phyloP scores from a whole-genome alignment of 2,113 vertebrate species.

The Malaclemys terrapin region DNA sequence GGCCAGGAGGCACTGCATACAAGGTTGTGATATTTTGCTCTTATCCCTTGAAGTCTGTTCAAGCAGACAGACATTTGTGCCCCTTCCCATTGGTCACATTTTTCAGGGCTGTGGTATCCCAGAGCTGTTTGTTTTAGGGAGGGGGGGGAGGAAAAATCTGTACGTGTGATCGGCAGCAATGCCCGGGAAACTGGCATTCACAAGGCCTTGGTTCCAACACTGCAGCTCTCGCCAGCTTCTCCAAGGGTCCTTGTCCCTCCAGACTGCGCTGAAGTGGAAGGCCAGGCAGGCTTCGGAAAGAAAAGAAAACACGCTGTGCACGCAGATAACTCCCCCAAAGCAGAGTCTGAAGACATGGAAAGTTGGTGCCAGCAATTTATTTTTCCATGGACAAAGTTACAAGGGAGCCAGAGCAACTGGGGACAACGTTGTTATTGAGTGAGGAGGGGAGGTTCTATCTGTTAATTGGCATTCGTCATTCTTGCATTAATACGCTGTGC shows the following conservation, averaged over 20 bases:
- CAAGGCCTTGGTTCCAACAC: fast-evolving
- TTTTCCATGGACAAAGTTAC: not conserved
- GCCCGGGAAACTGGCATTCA: not conserved
- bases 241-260: not conserved
- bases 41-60: not conserved
- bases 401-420: not conserved
- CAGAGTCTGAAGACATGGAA: not conserved
- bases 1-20: not conserved
- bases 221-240: not conserved
- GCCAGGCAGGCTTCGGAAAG: too few relatives aligned
- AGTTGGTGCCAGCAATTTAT: not conserved
- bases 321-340: not conserved
- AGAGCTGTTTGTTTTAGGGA: not conserved
- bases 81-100: not conserved
- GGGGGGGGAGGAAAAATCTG: not conserved
- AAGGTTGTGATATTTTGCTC: not conserved
- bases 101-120: not conserved
- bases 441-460: not conserved
- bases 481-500: not conserved
- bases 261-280: not conserved
- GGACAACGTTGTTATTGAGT: not conserved
- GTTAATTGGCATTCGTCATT: not conserved
- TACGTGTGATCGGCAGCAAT: not conserved
- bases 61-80: not conserved
- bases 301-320: fast-evolving